These are phyloP conservation scores for Pangasius sanitwongsei DNA, from an alignment of 2,797 vertebrate species.

Conservation along the genomic window DNA sequence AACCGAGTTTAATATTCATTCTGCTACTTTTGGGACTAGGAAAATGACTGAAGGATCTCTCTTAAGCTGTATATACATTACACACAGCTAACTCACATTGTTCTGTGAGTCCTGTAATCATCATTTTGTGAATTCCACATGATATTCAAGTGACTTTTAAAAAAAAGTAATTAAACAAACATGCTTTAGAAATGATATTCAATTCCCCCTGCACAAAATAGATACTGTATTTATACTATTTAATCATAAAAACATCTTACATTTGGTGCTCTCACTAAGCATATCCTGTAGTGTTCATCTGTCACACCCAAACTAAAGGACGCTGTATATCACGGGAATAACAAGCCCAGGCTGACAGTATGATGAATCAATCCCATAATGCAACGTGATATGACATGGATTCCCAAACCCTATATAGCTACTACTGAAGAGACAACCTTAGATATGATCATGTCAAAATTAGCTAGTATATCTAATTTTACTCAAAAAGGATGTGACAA, in stretches of 20 bases:
- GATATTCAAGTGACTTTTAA: not conserved
- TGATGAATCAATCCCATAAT: slow-evolving; percentile 16
- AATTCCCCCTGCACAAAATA: not conserved
- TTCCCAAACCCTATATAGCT: slow-evolving; percentile 2
- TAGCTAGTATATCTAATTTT: not conserved
- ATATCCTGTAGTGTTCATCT: not conserved
- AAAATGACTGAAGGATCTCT: not conserved
- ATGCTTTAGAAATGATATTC: not conserved
- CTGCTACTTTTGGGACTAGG: not conserved
- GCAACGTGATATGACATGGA: not conserved
- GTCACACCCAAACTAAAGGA: not conserved
- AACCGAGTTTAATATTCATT: not conserved
- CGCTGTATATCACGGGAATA: not conserved
- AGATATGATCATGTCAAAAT: not conserved
- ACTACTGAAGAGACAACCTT: not conserved
- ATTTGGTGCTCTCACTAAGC: not conserved
- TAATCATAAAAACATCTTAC: not conserved
- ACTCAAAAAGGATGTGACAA: not conserved
- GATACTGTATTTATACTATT: not conserved
- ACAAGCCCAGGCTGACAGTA: not conserved
- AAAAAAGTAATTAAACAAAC: not conserved
- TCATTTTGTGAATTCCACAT: not conserved
- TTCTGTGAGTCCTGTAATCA: not conserved
- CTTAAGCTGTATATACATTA: not conserved
- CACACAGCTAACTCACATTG: not conserved